Evolutionary conservation across 2,888 invertebrate genomes (phyloP).

Genomic region (Fissipunctia ypsillon): DNA sequence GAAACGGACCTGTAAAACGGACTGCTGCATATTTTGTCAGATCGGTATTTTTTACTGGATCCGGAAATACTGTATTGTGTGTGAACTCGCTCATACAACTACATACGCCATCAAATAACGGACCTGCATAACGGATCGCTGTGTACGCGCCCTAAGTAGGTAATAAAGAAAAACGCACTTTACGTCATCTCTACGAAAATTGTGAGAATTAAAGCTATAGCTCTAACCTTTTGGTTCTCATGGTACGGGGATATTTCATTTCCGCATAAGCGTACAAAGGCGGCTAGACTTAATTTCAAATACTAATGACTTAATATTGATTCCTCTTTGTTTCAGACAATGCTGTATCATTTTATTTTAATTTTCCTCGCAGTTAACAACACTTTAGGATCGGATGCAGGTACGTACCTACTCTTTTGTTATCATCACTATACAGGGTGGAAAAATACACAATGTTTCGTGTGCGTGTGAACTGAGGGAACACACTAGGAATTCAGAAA

Average conservation of each 20-base stretch:
- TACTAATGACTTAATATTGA: not conserved
- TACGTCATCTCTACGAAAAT: not conserved
- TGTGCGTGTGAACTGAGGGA: too few species aligned
- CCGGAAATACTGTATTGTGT: too few species aligned
- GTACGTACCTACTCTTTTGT: slow-evolving; percentile 7
- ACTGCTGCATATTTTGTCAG: too few species aligned
- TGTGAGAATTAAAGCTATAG: too few species aligned
- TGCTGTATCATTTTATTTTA: not conserved
- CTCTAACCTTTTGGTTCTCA: not conserved
- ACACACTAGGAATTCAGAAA: too few species aligned
- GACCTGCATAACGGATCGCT: too few species aligned
- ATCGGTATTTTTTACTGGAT: too few species aligned
- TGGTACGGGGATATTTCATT: not conserved
- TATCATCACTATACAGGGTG: too few species aligned
- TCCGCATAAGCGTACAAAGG: not conserved
- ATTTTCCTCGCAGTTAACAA: not conserved
- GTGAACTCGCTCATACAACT: too few species aligned
- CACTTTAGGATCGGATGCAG: not conserved
- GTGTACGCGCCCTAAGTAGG: not conserved
- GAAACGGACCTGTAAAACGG: too few species aligned
- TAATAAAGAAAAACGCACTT: not conserved
- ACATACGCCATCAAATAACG: too few species aligned
- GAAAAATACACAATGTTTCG: too few species aligned
- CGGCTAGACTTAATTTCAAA: not conserved
- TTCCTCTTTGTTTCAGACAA: slow-evolving; percentile 51